Base-by-base conservation (phyloP, 2,113 vertebrate genomes). In the Lamprologus sp. region DNA sequence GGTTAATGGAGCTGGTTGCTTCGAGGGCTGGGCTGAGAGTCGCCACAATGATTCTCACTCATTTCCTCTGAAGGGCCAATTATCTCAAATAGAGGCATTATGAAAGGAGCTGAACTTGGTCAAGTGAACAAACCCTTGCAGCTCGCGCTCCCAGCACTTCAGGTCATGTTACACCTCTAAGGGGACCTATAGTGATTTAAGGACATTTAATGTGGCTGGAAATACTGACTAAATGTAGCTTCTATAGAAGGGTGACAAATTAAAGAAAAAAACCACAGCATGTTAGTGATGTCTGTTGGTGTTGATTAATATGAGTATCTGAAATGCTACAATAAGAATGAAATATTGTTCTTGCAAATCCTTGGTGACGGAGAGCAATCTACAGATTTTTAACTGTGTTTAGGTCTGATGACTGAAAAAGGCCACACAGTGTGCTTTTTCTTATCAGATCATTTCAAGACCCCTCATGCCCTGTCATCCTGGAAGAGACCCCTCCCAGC, bases 61-160 rank as follows among this genome's bases (percentile, higher is more conserved):
- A 94, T 95, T 94, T 91, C 65, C 91, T 94, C 90, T 96, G 93
- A 95, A 96, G 93, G 91, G 91, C 92, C 95, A 96, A 96, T 96
- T 96, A 96, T 91, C 90, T 94, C 90, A 94, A 95, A 96, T 84
- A 92, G 93, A 93, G 81, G 81, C 90, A 92, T 93, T 92, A 93
- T 91, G 54, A 93, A 94, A 93, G 91, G 89, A 91, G 88, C 84
- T 6, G 35, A 91, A 87, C 89, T 90, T 87, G 87, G 93, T 91
- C 94, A 95, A 91, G 91, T 89, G 92, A 92, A 89, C 81, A 79
- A 92, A 81, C 82, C 75, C 88, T 60, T 83, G 84, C 90, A 87
- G 88, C 88, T 84, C 47, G 23, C 19, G 13, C 79, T 89, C 63
- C 21, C 12, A 15, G 33, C 87, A 84, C 63, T 86, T 90, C 73